A percentile compares a stretch with the other conserved stretches of the same genome.
Evolutionary conservation across 2,888 invertebrate species (phyloP).

Genomic region (Lottia gigantea): DNA sequence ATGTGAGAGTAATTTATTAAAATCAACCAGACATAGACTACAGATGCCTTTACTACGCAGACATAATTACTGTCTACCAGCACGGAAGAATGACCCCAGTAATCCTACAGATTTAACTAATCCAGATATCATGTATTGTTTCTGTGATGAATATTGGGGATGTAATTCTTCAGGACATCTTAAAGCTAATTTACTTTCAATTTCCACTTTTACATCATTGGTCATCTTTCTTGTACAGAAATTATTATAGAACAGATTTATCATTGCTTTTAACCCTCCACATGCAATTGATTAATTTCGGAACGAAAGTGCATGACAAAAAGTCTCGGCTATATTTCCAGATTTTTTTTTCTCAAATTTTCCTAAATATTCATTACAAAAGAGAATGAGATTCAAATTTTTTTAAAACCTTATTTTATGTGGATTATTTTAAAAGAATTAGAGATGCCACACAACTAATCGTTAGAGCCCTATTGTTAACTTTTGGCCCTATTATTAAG

Average conservation of each 20-base stretch:
- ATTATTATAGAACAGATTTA: not conserved
- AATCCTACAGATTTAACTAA: slow-evolving; percentile 51
- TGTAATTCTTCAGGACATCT: slow-evolving; percentile 48
- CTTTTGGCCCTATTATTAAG: no score
- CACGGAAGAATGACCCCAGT: slow-evolving; percentile 61
- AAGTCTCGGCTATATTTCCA: no score
- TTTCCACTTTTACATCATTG: not conserved
- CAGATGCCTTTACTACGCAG: slow-evolving; percentile 65
- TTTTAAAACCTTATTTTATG: no score
- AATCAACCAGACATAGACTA: slow-evolving; percentile 57
- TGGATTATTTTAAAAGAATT: no score
- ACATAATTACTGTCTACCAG: slow-evolving; percentile 65
- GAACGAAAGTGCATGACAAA: no score
- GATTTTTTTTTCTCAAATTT: no score
- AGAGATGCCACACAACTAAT: no score
- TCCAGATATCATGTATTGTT: slow-evolving; percentile 60
- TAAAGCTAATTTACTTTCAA: not conserved
- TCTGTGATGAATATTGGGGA: slow-evolving; percentile 68
- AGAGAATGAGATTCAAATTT: no score
- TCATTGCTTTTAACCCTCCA: no score
- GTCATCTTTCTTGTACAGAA: not conserved
- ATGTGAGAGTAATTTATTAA: slow-evolving; percentile 60
- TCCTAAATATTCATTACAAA: no score
- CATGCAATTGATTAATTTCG: no score
- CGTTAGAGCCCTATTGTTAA: no score